Evolutionary conservation across 2,113 vertebrate genomes (phyloP), one percentile per base, ranked within the genome.

Genomic region (Spea bombifrons): DNA sequence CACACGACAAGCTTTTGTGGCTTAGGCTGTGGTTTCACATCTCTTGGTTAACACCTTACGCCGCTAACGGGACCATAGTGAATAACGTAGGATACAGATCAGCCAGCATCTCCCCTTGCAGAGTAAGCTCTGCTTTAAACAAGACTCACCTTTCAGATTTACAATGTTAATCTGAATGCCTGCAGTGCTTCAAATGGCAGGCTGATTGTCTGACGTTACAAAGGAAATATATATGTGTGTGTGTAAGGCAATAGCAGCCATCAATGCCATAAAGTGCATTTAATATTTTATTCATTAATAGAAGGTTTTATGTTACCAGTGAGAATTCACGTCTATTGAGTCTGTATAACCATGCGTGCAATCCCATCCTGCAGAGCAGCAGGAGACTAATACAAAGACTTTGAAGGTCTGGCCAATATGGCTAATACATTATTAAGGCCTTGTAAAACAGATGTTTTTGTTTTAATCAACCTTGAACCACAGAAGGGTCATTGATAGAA

Each of bases 231-330:
- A 17, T 53, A 52, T 70, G 16, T 79, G 65, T 79, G 65, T 48
- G 49, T 65, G 77, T 59, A 59, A 80, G 73, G 63, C 50, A 67
- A 46, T 59, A 46, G 64, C 70, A 30, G 71, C 16, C 77, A 52
- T 66, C 63, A 66, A 49, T 30, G 57, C 77, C 50, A 80, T 78
- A 66, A 59, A 66, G 50, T 59, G 77, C 57, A 46, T 55, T 80
- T 80, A 80, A 80, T 80, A 80, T 66, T 73, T 80, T 73, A 80
- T 73, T 80, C 71, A 73, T 17, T 80, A 66, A 73, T 80, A 17
- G 49, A 67, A 8, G 44, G 63, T 57, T 73, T 80, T 73, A 80
- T 80, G 71, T 80, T 80, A 73, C 77, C 16, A 12, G 48, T 59
- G 63, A 65, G 71, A 66, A 15, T 75, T 75, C 44, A 72, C 46